These are phyloP conservation scores for Neosilurus mollespiculum DNA, from an alignment of 2,797 vertebrate genomes.

Conservation along the genomic window DNA sequence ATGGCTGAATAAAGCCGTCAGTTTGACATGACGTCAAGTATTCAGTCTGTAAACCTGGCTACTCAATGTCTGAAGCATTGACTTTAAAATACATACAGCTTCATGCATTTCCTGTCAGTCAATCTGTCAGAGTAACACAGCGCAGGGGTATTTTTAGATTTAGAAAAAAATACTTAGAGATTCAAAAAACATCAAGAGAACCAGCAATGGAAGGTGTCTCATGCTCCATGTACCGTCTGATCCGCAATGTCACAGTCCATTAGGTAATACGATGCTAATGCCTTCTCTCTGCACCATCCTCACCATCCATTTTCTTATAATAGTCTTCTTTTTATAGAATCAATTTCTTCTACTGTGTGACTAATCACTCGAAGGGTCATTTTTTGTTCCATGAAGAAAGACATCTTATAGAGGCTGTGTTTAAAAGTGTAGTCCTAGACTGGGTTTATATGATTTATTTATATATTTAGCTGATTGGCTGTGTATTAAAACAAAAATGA, in stretches of 20 bases:
- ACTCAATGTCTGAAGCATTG: slow-evolving; percentile 22
- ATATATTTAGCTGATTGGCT: background rate
- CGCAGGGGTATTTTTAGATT: slow-evolving; percentile 10
- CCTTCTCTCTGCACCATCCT: background rate
- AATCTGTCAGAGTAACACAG: slow-evolving; percentile 4
- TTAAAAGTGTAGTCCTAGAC: background rate
- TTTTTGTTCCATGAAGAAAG: background rate
- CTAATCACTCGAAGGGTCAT: slow-evolving; percentile 1
- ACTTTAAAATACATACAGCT: slow-evolving; percentile 23
- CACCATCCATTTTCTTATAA: slow-evolving; percentile 2
- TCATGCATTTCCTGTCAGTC: slow-evolving; percentile 41
- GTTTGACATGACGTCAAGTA: background rate
- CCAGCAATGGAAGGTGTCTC: slow-evolving; percentile 14
- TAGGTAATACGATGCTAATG: slow-evolving; percentile 39
- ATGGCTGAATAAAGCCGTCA: background rate
- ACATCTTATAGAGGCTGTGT: background rate
- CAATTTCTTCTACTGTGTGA: background rate
- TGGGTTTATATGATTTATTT: background rate
- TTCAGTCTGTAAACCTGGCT: background rate
- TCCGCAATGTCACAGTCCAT: slow-evolving; percentile 34
- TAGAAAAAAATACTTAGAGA: background rate
- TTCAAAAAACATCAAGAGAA: slow-evolving; percentile 1
- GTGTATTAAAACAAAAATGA: background rate
- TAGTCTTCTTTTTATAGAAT: slow-evolving; percentile 17
- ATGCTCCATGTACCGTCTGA: slow-evolving; percentile 19